Percentiles rank a stretch among this genome's conserved stretches.
Evolutionary conservation across 2,888 invertebrate genomes (phyloP).

Genomic region (Thera obeliscata): DNA sequence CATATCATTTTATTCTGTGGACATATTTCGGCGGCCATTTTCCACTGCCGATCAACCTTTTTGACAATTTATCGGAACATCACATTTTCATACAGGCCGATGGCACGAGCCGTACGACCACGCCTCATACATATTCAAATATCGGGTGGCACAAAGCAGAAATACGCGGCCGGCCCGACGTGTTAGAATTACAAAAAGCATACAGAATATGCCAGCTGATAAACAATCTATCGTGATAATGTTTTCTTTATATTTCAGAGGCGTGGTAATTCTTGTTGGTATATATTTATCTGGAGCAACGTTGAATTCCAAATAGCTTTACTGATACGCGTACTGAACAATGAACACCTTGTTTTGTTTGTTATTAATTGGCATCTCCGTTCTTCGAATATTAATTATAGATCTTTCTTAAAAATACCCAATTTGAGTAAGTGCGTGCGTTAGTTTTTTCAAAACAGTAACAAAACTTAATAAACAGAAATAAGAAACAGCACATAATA

Average conservation of each 20-base stretch:
- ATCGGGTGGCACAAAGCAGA: slow-evolving; percentile 76
- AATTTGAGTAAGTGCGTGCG: neutral
- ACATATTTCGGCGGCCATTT: slow-evolving; percentile 70
- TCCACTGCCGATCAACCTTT: slow-evolving; percentile 78
- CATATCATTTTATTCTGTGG: slow-evolving; percentile 62
- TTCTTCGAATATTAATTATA: neutral
- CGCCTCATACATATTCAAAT: slow-evolving; percentile 82
- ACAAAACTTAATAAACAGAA: neutral
- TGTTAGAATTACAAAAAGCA: slow-evolving; percentile 77
- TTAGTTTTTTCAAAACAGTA: neutral
- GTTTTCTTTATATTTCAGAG: slow-evolving; percentile 23
- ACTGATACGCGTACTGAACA: neutral
- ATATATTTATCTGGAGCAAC: slow-evolving; percentile 4
- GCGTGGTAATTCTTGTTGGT: slow-evolving; percentile 1
- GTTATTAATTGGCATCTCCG: neutral
- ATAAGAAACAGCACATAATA: too few species aligned
- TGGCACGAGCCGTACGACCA: slow-evolving; percentile 66
- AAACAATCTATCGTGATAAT: slow-evolving; percentile 61
- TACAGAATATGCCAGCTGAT: slow-evolving; percentile 61
- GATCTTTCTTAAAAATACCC: neutral
- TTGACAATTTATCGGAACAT: slow-evolving; percentile 83
- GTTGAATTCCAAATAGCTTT: slow-evolving; percentile 3
- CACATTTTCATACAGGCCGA: slow-evolving; percentile 79
- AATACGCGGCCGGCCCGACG: slow-evolving; percentile 71
- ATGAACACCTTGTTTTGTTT: neutral